Evolutionary conservation across 2,113 vertebrate species (phyloP).

Genomic region (Madoqua kirkii): DNA sequence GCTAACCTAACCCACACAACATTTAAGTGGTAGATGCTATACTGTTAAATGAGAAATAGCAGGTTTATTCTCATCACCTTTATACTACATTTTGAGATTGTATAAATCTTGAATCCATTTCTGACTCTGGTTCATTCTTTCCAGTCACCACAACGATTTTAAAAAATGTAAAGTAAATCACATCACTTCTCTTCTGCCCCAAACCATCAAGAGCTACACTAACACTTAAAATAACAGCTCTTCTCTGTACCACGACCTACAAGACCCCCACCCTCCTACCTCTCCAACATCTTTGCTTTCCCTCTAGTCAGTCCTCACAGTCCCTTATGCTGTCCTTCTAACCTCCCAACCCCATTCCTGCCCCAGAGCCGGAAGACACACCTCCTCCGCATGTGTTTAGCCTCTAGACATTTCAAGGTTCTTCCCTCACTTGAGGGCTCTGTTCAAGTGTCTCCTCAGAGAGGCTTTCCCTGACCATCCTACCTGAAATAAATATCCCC

Average conservation of each 20-base stretch:
- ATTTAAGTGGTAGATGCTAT: neutral
- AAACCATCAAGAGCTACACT: neutral
- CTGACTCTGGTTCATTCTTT: neutral
- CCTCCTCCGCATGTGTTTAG: neutral
- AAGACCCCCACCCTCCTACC: neutral
- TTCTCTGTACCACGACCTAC: neutral
- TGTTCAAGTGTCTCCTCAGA: neutral
- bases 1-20: rapidly evolving
- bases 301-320: neutral
- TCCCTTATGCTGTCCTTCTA: too few relatives aligned
- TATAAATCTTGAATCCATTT: neutral
- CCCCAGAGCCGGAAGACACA: neutral
- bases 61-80: neutral
- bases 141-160: neutral
- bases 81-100: neutral
- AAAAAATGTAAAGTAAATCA: neutral
- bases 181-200: neutral
- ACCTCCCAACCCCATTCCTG: neutral
- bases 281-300: neutral
- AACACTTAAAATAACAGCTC: neutral
- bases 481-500: neutral
- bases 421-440: neutral
- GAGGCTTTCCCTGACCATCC: neutral
- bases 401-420: neutral
- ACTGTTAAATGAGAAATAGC: neutral